These are phyloP conservation scores for Zeuzera pyrina DNA, from an alignment of 2,888 invertebrate genomes.

Conservation along the genomic window DNA sequence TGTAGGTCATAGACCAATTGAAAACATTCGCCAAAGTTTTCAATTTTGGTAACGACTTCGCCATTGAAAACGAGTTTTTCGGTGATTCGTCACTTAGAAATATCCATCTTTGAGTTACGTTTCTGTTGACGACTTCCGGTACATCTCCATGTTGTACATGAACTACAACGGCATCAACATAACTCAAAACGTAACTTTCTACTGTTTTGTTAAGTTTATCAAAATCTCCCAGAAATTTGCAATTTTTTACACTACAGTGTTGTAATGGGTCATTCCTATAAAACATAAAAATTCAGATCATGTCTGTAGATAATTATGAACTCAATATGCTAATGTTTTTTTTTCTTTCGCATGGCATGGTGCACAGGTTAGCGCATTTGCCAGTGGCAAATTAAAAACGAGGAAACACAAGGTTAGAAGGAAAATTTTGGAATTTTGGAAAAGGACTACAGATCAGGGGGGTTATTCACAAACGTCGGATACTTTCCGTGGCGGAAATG, in stretches of 20 bases:
- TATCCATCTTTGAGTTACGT: constrained; percentile 76
- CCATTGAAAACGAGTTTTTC: constrained; percentile 64
- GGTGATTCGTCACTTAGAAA: constrained; percentile 81
- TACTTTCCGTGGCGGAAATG: no score
- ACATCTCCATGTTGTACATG: constrained; percentile 62
- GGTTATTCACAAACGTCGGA: no score
- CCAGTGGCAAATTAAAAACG: no score
- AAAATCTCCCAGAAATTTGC: constrained; percentile 71
- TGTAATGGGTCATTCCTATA: constrained; percentile 68
- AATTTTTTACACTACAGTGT: constrained; percentile 75
- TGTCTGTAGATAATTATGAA: no score
- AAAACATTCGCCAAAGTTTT: constrained; percentile 61
- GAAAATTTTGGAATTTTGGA: no score
- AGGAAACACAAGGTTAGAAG: no score
- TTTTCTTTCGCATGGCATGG: no score
- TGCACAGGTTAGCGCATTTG: no score
- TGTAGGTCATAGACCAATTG: constrained; percentile 81
- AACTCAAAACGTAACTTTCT: not conserved
- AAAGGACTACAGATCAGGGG: no score
- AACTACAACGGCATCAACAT: constrained; percentile 75
- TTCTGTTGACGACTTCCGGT: constrained; percentile 28
- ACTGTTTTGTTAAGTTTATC: constrained; percentile 41
- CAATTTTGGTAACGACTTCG: constrained; percentile 19
- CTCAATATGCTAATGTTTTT: no score
- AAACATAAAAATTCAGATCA: no score